phyloP scores from a whole-genome alignment of 2,797 vertebrate genomes.

The Gambusia yucatana region DNA sequence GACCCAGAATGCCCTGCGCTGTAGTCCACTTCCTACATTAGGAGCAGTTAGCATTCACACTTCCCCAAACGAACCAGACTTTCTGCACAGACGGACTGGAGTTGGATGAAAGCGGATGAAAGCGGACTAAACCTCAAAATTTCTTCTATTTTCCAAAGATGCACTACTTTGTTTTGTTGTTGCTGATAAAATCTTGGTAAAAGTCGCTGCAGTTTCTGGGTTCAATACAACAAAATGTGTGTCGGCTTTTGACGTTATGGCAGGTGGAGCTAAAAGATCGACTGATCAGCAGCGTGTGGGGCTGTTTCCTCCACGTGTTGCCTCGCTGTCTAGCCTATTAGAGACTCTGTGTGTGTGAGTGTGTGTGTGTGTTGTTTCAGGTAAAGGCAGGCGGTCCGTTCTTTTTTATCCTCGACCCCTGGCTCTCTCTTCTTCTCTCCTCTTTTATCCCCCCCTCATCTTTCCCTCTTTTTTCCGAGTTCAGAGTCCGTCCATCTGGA shows the following conservation, averaged over 20 bases:
- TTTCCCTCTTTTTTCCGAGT: slow-evolving; percentile 68
- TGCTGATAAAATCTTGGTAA: background rate
- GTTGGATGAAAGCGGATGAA: background rate
- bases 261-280: slow-evolving; percentile 47
- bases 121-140: too few species aligned
- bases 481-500: slow-evolving; percentile 77
- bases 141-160: background rate
- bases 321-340: slow-evolving; percentile 76
- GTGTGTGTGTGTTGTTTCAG: slow-evolving; percentile 47
- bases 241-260: slow-evolving; percentile 38
- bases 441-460: slow-evolving; percentile 48
- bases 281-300: slow-evolving; percentile 63
- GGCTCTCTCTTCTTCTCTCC: slow-evolving; percentile 21
- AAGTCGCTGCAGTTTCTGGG: background rate
- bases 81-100: too few species aligned
- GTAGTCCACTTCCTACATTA: too few species aligned
- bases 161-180: background rate
- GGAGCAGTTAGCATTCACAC: too few species aligned
- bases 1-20: too few species aligned
- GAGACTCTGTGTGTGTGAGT: slow-evolving; percentile 52
- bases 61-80: too few species aligned
- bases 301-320: slow-evolving; percentile 71
- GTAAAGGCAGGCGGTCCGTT: slow-evolving; percentile 59
- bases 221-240: background rate
- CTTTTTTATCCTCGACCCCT: slow-evolving; percentile 54